Percentiles rank a stretch among this genome's conserved stretches.
These are phyloP conservation scores for Pristionchus fissidentatus DNA, from an alignment of 2,888 invertebrate species.

Conservation along the genomic window DNA sequence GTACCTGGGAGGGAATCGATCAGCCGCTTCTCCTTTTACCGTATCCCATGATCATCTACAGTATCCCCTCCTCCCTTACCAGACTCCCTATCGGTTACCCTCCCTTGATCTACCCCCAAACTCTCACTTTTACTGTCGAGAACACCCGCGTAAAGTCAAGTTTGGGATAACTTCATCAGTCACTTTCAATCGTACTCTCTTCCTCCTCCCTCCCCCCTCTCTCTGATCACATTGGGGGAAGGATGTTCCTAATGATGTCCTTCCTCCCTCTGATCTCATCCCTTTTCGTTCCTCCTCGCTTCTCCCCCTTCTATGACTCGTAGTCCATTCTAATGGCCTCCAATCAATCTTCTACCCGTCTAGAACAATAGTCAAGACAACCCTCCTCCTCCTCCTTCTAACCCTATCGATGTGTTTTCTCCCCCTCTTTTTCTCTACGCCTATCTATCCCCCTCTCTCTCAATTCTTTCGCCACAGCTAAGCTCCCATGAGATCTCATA, in stretches of 20 bases:
- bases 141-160: background rate
- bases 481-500: conserved; percentile 17
- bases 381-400: conserved; percentile 4
- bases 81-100: too few species aligned
- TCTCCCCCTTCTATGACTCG: conserved; percentile 11
- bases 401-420: conserved; percentile 15
- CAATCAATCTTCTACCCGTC: background rate
- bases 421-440: conserved; percentile 27
- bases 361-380: conserved; percentile 11
- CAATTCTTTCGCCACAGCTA: background rate
- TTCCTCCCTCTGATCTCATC: conserved; percentile 19
- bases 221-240: conserved; percentile 47
- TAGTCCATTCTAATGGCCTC: background rate
- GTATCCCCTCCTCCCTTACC: too few species aligned
- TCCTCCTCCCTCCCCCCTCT: conserved; percentile 10
- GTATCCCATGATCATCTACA: too few species aligned
- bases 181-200: conserved; percentile 2
- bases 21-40: too few species aligned
- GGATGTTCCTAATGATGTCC: conserved; percentile 48
- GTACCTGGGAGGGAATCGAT: background rate
- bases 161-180: background rate
- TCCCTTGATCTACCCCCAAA: conserved; percentile 3
- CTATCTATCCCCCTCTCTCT: conserved; percentile 8
- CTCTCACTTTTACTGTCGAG: background rate
- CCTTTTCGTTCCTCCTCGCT: background rate